Evolutionary conservation across 2,888 invertebrate genomes (phyloP), one percentile per base, ranked within the genome.

Genomic region (Calliopum simillimum): DNA sequence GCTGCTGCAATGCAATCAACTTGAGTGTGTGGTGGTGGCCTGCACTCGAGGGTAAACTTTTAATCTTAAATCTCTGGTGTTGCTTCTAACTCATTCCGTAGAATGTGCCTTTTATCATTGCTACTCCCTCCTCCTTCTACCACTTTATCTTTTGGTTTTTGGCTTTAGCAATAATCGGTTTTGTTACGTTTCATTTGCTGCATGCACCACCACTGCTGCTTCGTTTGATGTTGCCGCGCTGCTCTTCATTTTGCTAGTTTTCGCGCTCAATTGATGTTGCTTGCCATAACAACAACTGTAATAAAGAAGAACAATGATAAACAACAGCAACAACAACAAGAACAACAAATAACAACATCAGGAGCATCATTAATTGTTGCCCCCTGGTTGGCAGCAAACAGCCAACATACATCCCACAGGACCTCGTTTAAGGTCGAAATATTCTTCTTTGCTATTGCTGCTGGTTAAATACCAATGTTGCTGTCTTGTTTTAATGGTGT

Each of bases 361-460:
- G 64, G 44, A 23, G 55, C 53, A 58, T 67, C 67, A 58, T 67
- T 67, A 67, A 67, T 67, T 67, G 58, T 67, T 58, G 47, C 49
- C 58, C 33, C 33, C 59, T 25, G 41, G 16, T 33, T 47, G 46
- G 53, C 8, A 23, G 53, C 53, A n/a, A n/a, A n/a, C n/a, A n/a
- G n/a, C n/a, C n/a, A 59, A 19, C n/a, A 6, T 19, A 46, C 49
- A 53, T 59, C 68, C 68, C 68, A 43, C 33, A 59, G 68, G 68
- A 68, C 59, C 51, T 68, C 19, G 59, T 25, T 58, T 14, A 41
- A 46, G 49, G 49, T 55, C 58, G n/a, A 56, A 5, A 12, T n/a
- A 58, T 43, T 61, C 21, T 55, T 19, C 19, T 53, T n/a, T 19
- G 61, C 61, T 43, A 3, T 21, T 53, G 53, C n/a, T 53, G 16